Conservation (phyloP, 2,797 vertebrate species). For the Intellagama lesueurii region DNA sequence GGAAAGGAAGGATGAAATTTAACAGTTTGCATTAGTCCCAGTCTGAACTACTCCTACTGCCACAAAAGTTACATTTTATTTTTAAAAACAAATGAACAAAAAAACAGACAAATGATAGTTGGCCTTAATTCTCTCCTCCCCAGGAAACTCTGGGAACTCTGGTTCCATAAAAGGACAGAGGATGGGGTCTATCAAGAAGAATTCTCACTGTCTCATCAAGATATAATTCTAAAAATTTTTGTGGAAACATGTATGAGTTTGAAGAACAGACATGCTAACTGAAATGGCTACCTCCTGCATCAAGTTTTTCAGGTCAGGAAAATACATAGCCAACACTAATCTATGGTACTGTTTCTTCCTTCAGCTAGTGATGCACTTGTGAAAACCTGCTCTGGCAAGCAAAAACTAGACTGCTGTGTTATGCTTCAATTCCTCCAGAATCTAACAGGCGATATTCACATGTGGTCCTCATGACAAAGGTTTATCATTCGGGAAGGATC, state of each 20-base stretch:
- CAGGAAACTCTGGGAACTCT: background rate
- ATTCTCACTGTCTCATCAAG: background rate
- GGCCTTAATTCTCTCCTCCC: background rate
- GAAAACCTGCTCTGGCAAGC: background rate
- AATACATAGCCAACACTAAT: background rate
- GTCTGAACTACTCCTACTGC: too few species aligned
- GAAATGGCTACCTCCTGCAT: background rate
- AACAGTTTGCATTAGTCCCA: too few species aligned
- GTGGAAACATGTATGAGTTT: background rate
- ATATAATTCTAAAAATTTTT: background rate
- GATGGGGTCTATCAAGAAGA: background rate
- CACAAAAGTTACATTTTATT: too few species aligned
- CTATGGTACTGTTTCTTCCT: background rate
- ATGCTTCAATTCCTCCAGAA: conserved; percentile 24
- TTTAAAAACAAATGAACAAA: background rate
- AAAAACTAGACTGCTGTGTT: conserved; percentile 26
- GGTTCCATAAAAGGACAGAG: background rate
- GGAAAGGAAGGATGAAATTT: too few species aligned
- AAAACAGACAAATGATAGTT: background rate
- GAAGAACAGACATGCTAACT: background rate
- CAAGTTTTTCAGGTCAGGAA: background rate
- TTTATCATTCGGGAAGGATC: conserved; percentile 22
- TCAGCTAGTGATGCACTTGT: too few species aligned
- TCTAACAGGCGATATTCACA: conserved; percentile 23
- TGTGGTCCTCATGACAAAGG: conserved; percentile 26